phyloP scores from a whole-genome alignment of 2,888 invertebrate genomes.

The Ariolimax columbianus region DNA sequence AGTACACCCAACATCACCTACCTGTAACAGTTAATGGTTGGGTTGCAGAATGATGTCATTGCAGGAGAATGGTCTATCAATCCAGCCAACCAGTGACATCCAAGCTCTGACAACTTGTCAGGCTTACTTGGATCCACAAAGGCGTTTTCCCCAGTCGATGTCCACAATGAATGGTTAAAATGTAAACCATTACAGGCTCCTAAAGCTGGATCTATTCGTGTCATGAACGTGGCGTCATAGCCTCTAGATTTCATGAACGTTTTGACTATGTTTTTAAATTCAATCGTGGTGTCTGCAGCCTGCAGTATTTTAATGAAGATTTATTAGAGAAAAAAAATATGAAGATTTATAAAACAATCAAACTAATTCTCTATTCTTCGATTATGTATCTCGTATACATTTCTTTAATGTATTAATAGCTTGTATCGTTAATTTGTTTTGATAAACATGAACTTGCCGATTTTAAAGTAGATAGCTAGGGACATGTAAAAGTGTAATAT shows the following conservation, averaged over 20 bases:
- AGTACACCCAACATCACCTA: neutral
- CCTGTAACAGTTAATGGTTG: constrained; percentile 55
- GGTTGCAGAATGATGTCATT: constrained; percentile 42
- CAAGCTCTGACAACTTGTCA: constrained; percentile 43
- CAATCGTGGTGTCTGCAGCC: constrained; percentile 27
- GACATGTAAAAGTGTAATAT: too few species aligned
- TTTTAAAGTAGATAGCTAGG: too few species aligned
- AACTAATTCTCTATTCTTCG: too few species aligned
- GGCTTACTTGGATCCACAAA: constrained; percentile 43
- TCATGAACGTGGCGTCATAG: constrained; percentile 46
- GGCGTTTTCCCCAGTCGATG: constrained; percentile 36
- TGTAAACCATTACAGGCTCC: constrained; percentile 45
- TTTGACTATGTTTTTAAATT: constrained; percentile 36
- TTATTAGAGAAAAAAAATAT: too few species aligned
- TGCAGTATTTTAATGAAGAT: neutral
- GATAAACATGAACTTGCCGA: too few species aligned
- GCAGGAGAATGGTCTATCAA: constrained; percentile 48
- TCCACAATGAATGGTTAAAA: constrained; percentile 53
- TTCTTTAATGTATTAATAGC: too few species aligned
- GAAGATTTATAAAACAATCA: too few species aligned
- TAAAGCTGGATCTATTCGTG: constrained; percentile 10
- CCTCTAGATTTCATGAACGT: constrained; percentile 38
- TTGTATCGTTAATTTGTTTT: too few species aligned
- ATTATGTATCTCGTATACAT: too few species aligned
- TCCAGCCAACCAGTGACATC: constrained; percentile 53